Conservation (phyloP, 2,888 invertebrate genomes). For the Corbicula japonica region DNA sequence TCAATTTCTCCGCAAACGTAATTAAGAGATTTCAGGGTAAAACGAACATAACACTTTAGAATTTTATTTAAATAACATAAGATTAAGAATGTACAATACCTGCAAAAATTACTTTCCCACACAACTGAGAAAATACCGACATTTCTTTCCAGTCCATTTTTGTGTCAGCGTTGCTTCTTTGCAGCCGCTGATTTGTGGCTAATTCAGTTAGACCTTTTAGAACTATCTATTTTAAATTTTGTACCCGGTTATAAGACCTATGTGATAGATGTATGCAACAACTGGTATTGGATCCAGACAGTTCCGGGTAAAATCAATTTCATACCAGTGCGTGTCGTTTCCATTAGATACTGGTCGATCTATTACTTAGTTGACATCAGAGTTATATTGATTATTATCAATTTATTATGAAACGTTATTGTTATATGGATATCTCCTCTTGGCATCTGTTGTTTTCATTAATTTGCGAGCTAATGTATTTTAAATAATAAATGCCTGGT, state of each 20-base stretch:
- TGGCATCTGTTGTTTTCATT: too few relatives aligned
- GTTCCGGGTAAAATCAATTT: conserved; percentile 18
- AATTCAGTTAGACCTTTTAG: background rate
- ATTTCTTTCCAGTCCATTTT: conserved; percentile 18
- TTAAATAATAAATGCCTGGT: too few relatives aligned
- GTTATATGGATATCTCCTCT: too few relatives aligned
- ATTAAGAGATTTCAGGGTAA: too few relatives aligned
- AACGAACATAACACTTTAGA: background rate
- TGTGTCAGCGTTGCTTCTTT: background rate
- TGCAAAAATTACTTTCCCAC: background rate
- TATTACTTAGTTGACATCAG: conserved; percentile 11
- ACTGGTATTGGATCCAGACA: background rate
- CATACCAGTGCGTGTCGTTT: background rate
- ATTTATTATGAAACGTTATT: too few relatives aligned
- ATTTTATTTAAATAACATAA: background rate
- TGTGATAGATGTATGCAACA: background rate
- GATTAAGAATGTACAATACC: background rate
- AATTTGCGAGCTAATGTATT: too few relatives aligned
- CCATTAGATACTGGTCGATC: conserved; percentile 11
- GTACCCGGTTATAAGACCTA: background rate
- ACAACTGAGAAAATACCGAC: too few relatives aligned
- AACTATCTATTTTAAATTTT: background rate
- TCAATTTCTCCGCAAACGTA: too few relatives aligned
- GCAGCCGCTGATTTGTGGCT: background rate
- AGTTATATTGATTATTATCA: background rate